Evolutionary conservation across 92 coral and sea anemone genomes (phyloP).

Genomic region (Epizoanthus stellaris): DNA sequence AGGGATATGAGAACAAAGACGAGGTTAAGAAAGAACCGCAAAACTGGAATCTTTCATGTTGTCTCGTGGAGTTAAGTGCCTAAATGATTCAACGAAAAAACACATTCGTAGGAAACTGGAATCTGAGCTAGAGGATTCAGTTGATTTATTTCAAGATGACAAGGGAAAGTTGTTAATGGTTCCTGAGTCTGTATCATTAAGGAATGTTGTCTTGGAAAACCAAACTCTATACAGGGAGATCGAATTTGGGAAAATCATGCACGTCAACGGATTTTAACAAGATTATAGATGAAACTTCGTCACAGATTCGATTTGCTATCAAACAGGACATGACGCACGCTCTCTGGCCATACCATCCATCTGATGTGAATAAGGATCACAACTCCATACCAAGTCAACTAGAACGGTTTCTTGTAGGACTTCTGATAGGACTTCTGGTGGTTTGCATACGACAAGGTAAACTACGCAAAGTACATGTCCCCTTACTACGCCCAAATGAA

Average conservation of each 20-base stretch:
- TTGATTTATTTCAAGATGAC: conserved; percentile 32
- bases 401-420: conserved; percentile 38
- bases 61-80: neutral
- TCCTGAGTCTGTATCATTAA: conserved; percentile 37
- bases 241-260: neutral
- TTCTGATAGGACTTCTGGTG: conserved; percentile 59
- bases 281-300: conserved; percentile 34
- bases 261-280: conserved; percentile 15
- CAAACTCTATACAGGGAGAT: conserved; percentile 35
- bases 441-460: conserved; percentile 58
- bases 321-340: conserved; percentile 11
- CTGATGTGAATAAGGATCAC: neutral
- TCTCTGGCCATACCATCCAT: conserved; percentile 34
- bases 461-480: conserved; percentile 47
- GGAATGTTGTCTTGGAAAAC: conserved; percentile 41
- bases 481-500: conserved; percentile 63
- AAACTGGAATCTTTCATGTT: conserved; percentile 32
- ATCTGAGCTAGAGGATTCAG: conserved; percentile 41
- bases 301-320: conserved; percentile 18
- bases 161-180: conserved; percentile 42
- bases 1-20: neutral
- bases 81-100: conserved; percentile 29
- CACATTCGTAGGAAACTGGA: conserved; percentile 52
- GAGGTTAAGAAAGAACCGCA: neutral
- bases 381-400: conserved; percentile 19